These are phyloP conservation scores for Cheilinus undulatus DNA, from an alignment of 2,113 vertebrate genomes.

Conservation along the genomic window DNA sequence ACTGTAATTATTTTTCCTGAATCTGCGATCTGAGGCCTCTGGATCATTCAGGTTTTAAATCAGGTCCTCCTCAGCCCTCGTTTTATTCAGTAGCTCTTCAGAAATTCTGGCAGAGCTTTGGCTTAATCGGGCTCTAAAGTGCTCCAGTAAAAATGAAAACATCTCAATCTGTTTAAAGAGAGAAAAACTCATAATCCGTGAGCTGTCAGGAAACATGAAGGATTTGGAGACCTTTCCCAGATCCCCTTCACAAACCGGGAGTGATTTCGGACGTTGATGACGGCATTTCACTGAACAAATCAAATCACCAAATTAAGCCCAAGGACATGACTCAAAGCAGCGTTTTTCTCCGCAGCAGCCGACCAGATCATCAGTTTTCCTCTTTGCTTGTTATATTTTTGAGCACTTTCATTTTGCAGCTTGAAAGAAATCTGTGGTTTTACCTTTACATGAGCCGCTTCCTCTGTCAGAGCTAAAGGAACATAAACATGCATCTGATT, in stretches of 20 bases:
- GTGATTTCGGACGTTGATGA: slow-evolving; percentile 34
- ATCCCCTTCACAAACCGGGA: slow-evolving; percentile 25
- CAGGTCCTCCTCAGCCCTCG: neutral
- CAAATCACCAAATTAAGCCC: slow-evolving; percentile 60
- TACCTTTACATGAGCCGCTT: slow-evolving; percentile 30
- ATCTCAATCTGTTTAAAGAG: too few species aligned
- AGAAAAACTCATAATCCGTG: slow-evolving; percentile 1
- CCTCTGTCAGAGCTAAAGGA: slow-evolving; percentile 58
- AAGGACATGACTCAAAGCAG: slow-evolving; percentile 50
- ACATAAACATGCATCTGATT: slow-evolving; percentile 60
- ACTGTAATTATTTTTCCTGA: too few species aligned
- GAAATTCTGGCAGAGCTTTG: slow-evolving; percentile 5
- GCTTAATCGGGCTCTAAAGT: neutral
- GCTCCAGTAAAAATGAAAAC: too few species aligned
- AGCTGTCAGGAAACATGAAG: slow-evolving; percentile 31
- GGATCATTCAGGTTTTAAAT: slow-evolving; percentile 23
- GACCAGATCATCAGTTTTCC: slow-evolving; percentile 61
- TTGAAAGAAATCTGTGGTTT: slow-evolving; percentile 55
- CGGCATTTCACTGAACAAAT: slow-evolving; percentile 57
- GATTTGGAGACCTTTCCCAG: slow-evolving; percentile 4
- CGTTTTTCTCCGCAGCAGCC: slow-evolving; percentile 48
- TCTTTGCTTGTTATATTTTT: slow-evolving; percentile 53
- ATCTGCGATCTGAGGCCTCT: too few species aligned
- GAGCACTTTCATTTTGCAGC: slow-evolving; percentile 58
- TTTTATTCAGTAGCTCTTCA: neutral